Evolutionary conservation across 2,797 vertebrate species (phyloP).

Genomic region (Hybognathus amarus): DNA sequence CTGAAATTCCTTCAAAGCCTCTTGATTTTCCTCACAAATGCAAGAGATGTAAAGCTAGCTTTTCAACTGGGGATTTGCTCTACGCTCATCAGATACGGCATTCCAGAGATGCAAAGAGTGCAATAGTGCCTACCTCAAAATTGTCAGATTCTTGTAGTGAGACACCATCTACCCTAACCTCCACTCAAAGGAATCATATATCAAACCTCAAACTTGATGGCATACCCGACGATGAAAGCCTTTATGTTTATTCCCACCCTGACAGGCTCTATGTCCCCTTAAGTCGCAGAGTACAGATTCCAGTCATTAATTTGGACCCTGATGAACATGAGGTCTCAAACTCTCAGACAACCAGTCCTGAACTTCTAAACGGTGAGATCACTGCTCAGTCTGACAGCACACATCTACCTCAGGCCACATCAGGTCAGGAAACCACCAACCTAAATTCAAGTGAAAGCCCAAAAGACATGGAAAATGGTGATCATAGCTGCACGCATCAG

Average conservation of each 20-base stretch:
- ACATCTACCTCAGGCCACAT: slow-evolving; percentile 44
- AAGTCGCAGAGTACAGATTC: slow-evolving; percentile 11
- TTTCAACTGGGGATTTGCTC: slow-evolving; percentile 64
- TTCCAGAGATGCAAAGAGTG: slow-evolving; percentile 16
- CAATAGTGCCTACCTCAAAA: slow-evolving; percentile 36
- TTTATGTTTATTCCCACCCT: slow-evolving; percentile 65
- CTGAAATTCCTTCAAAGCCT: slow-evolving; percentile 51
- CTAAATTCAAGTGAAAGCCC: neutral
- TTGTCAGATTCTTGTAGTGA: neutral
- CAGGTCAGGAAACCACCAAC: neutral
- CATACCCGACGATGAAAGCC: slow-evolving; percentile 45
- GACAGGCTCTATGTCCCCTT: slow-evolving; percentile 63
- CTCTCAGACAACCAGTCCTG: slow-evolving; percentile 5
- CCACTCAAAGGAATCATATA: neutral
- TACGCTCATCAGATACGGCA: slow-evolving; percentile 66
- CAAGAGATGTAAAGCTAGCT: slow-evolving; percentile 58
- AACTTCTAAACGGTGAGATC: neutral
- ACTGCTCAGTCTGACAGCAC: slow-evolving; percentile 20
- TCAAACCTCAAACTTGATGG: slow-evolving; percentile 34
- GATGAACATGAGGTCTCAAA: slow-evolving; percentile 26
- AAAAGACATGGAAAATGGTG: neutral
- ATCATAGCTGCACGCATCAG: neutral
- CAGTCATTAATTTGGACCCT: slow-evolving; percentile 39
- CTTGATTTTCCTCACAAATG: slow-evolving; percentile 61
- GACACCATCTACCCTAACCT: neutral